A percentile compares a stretch with the other conserved stretches of the same genome.
phyloP scores from a whole-genome alignment of 2,797 vertebrate species.

The Jordanella pulchra region DNA sequence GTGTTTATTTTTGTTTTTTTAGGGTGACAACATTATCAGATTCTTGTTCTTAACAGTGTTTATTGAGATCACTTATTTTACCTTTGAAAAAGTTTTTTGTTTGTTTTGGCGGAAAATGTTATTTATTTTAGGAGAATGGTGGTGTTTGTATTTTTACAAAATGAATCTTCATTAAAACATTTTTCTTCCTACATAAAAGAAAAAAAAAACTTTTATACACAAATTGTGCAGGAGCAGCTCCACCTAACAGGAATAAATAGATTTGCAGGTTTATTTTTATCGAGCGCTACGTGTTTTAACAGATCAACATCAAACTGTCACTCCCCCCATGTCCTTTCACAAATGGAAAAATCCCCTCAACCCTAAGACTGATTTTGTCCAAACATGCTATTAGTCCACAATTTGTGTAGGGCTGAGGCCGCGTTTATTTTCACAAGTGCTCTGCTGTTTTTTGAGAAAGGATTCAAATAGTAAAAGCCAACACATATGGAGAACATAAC shows the following conservation, averaged over 20 bases:
- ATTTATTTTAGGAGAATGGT: slow-evolving; percentile 54
- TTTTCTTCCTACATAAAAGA: not conserved
- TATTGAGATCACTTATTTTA: not conserved
- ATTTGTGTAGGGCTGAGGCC: slow-evolving; percentile 78
- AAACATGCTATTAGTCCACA: slow-evolving; percentile 84
- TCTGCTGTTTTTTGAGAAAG: slow-evolving; percentile 61
- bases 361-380: slow-evolving; percentile 73
- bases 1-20: slow-evolving; percentile 19
- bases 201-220: slow-evolving; percentile 11
- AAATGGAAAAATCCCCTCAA: slow-evolving; percentile 77
- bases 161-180: slow-evolving; percentile 21
- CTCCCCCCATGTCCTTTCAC: slow-evolving; percentile 57
- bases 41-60: not conserved
- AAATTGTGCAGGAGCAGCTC: slow-evolving; percentile 54
- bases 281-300: slow-evolving; percentile 76
- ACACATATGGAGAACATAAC: slow-evolving; percentile 86
- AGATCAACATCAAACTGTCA: slow-evolving; percentile 81
- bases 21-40: not conserved
- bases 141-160: slow-evolving; percentile 39
- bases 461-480: slow-evolving; percentile 78
- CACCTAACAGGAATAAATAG: slow-evolving; percentile 65
- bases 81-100: not conserved
- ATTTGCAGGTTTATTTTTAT: slow-evolving; percentile 70
- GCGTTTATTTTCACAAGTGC: slow-evolving; percentile 82
- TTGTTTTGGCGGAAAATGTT: slow-evolving; percentile 31